These are phyloP conservation scores for Eilema caniola DNA, from an alignment of 2,888 invertebrate genomes.

Conservation along the genomic window DNA sequence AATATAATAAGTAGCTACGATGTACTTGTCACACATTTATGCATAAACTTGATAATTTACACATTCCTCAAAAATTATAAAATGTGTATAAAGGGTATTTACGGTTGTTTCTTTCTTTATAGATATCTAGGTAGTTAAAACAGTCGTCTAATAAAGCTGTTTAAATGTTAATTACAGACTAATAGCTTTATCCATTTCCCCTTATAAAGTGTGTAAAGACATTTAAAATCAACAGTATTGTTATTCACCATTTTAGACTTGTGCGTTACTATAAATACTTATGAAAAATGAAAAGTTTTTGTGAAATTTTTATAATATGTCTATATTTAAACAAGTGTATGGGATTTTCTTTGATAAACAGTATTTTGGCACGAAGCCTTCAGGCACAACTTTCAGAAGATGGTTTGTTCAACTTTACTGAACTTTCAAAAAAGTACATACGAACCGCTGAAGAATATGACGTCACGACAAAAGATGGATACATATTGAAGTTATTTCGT, in stretches of 20 bases:
- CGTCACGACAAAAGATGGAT: conserved; percentile 36
- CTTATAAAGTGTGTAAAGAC: background rate
- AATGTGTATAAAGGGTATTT: too few species aligned
- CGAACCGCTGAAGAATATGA: conserved; percentile 15
- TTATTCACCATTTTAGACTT: background rate
- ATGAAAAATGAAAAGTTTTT: background rate
- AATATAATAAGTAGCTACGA: too few species aligned
- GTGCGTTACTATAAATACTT: background rate
- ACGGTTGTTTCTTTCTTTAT: background rate
- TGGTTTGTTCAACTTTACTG: conserved; percentile 23
- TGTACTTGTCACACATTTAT: too few species aligned
- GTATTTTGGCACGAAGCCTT: background rate
- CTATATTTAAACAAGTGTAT: background rate
- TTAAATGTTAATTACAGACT: background rate
- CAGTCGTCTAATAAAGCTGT: background rate
- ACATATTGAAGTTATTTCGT: conserved; percentile 27
- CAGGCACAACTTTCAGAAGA: conserved; percentile 8
- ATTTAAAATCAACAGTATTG: background rate
- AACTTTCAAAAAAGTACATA: conserved; percentile 24
- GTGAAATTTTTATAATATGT: background rate
- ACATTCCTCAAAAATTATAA: too few species aligned
- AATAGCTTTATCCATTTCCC: background rate
- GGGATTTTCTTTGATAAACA: background rate
- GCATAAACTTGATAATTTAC: too few species aligned
- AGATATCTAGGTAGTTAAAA: background rate